Base-by-base conservation (phyloP, 2,888 invertebrate species). In the Molorchus minor region DNA sequence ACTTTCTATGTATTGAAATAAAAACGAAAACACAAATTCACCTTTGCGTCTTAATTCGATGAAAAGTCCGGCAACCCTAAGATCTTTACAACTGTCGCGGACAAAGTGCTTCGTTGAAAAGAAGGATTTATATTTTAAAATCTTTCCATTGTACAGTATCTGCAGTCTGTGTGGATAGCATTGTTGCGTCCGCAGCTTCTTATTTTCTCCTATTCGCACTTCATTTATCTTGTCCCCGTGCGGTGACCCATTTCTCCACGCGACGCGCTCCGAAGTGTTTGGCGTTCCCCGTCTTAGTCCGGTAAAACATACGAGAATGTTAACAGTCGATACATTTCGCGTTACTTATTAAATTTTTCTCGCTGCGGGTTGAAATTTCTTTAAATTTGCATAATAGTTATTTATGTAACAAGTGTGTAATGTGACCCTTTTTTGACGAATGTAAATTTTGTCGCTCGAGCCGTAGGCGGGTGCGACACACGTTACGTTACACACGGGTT, bases 161-260 rank as follows among this genome's bases (percentile, higher is more conserved):
- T 54, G 45, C 54, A 36, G 47, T 38, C 38, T 57, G 56, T 53
- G 57, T 56, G 51, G 56, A 53, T 58, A 41, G 56, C 58, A 62
- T 62, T 67, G 67, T 62, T 49, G 46, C 56, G 66, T 69, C 64
- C 61, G 67, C 55, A 62, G 67, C 63, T 69, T 67, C 64, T 63
- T 66, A 68, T 68, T 68, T 71, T 63, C 67, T 62, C 62, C 35
- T 58, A 51, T 68, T 70, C 71, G 69, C 68, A 69, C 71, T 70
- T 71, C 70, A 69, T 67, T 69, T 69, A 67, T 72, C 70, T 70
- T 71, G 68, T 70, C 68, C 61, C 64, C 65, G 58, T 66, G 68
- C 69, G 60, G 65, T 67, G 69, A 69, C 70, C 70, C 63, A 69
- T 68, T 70, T 70, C 59, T 46, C 57, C 40, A 30, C 41, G 38